Evolutionary conservation across 2,797 vertebrate genomes (phyloP).

Genomic region (Syndactyla subalaris): DNA sequence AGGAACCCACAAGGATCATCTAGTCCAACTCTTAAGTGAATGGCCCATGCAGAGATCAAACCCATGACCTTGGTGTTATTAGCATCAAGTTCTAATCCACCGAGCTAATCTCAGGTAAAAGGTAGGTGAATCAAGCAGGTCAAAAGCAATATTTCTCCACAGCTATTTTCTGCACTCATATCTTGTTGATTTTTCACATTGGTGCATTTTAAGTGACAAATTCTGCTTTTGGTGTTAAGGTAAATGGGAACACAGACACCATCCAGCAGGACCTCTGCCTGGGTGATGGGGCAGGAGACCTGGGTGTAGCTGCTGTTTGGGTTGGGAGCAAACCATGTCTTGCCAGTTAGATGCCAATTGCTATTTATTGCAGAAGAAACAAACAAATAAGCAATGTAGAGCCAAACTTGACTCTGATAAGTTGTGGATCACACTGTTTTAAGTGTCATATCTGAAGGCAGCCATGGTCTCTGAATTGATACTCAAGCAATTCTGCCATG

Average conservation of each 20-base stretch:
- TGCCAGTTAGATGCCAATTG: background rate
- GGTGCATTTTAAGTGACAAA: background rate
- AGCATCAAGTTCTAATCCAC: background rate
- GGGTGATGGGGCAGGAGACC: background rate
- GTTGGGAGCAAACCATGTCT: background rate
- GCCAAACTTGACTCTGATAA: background rate
- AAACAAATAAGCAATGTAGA: background rate
- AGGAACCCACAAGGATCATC: background rate
- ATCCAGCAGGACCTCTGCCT: background rate
- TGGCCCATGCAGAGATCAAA: background rate
- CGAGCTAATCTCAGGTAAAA: background rate
- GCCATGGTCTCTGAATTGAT: rapidly evolving
- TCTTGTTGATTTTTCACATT: background rate
- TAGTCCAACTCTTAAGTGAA: background rate
- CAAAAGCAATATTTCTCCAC: background rate
- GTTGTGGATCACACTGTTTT: rapidly evolving
- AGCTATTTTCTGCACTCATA: background rate
- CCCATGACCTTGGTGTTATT: background rate
- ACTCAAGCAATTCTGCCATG: background rate
- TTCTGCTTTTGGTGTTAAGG: background rate
- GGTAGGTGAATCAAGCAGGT: background rate
- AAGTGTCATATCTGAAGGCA: background rate
- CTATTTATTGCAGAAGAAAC: background rate
- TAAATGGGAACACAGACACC: background rate
- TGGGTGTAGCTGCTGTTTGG: background rate